Conservation (phyloP, 2,797 vertebrate species). For the Threskiornis aethiopicus region DNA sequence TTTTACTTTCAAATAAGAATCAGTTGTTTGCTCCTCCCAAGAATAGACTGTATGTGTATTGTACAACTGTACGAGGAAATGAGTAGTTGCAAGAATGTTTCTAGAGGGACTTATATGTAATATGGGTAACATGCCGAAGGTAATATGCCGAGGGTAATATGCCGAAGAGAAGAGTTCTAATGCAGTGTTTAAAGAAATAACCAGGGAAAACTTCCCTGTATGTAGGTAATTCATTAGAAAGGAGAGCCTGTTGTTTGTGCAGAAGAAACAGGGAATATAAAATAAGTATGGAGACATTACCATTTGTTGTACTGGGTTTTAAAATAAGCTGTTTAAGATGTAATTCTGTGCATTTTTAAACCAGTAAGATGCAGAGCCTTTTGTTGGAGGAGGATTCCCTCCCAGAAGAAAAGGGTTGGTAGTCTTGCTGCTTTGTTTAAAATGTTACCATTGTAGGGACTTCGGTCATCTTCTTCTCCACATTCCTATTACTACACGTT, state of each 20-base stretch:
- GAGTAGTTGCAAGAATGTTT: not conserved
- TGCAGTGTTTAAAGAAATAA: not conserved
- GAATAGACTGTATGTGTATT: not conserved
- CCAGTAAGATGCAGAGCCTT: not conserved
- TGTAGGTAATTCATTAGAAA: not conserved
- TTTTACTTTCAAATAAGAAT: constrained; percentile 12
- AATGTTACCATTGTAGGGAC: not conserved
- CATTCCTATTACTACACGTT: not conserved
- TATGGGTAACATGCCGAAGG: too few species aligned
- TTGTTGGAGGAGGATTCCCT: not conserved
- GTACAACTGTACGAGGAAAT: not conserved
- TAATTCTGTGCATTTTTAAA: not conserved
- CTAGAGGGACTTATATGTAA: not conserved
- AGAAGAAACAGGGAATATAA: not conserved
- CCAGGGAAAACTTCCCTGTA: not conserved
- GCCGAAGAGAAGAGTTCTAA: not conserved
- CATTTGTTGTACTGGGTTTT: not conserved
- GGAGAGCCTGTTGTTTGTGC: not conserved
- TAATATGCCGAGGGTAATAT: too few species aligned
- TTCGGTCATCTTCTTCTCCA: not conserved
- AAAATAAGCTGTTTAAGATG: not conserved
- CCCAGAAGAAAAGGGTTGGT: not conserved
- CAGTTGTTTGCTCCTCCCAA: not conserved
- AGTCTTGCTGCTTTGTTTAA: not conserved
- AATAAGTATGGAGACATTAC: not conserved